Evolutionary conservation across 2,113 vertebrate species (phyloP).

Genomic region (Pomatostomus ruficeps): DNA sequence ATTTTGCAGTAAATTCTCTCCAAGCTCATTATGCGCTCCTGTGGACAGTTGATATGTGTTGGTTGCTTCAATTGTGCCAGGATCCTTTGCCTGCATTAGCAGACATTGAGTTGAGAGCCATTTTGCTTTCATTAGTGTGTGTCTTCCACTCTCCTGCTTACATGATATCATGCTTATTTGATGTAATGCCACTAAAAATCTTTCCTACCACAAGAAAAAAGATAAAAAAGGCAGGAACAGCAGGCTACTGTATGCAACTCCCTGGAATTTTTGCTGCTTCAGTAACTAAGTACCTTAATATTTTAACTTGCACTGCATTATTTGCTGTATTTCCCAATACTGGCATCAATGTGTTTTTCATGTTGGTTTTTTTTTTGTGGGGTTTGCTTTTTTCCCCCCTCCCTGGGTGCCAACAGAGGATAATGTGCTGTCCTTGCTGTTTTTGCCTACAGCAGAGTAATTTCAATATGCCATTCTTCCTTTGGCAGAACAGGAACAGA

Average conservation of each 20-base stretch:
- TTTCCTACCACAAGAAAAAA: neutral
- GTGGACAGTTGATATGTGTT: neutral
- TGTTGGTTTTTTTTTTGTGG: neutral
- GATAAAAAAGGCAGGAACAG: neutral
- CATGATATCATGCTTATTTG: neutral
- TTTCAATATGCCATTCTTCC: conserved; percentile 53
- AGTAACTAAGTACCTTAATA: neutral
- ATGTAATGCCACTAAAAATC: neutral
- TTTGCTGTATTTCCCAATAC: neutral
- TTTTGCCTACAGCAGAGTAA: conserved; percentile 52
- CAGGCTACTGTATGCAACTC: neutral
- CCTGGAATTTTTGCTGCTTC: neutral
- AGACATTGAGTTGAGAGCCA: neutral
- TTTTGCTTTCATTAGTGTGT: neutral
- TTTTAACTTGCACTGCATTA: neutral
- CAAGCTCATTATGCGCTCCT: neutral
- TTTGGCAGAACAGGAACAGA: conserved; percentile 42
- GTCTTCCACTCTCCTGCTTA: neutral
- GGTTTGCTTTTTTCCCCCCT: neutral
- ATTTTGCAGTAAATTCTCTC: neutral
- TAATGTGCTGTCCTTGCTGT: conserved; percentile 32
- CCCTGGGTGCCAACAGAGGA: neutral
- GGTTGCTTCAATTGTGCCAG: neutral
- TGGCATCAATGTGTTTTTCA: neutral
- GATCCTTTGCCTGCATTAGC: neutral